A percentile compares a stretch with the other conserved stretches of the same genome.
phyloP scores from a whole-genome alignment of 2,113 vertebrate genomes.

The Phylloscopus whistleri region DNA sequence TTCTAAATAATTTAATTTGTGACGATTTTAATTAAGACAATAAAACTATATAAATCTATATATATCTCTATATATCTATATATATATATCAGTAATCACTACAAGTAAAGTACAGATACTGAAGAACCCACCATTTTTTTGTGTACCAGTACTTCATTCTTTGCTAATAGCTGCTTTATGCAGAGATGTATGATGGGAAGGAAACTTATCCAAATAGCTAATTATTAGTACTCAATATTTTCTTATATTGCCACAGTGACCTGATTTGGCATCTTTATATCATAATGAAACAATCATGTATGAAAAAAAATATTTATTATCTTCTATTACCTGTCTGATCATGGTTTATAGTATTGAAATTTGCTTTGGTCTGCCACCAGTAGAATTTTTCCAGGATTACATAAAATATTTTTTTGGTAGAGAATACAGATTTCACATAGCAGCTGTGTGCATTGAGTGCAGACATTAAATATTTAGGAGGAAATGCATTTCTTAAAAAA shows the following conservation, averaged over 20 bases:
- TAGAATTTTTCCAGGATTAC: background rate
- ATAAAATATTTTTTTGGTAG: background rate
- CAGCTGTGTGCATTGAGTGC: background rate
- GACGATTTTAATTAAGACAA: background rate
- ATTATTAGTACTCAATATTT: background rate
- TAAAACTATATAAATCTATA: background rate
- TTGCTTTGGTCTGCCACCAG: background rate
- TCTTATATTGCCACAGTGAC: background rate
- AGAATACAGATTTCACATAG: background rate
- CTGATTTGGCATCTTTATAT: background rate
- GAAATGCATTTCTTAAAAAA: background rate
- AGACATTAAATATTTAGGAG: background rate
- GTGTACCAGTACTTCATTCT: background rate
- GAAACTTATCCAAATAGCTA: background rate
- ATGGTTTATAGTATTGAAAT: background rate
- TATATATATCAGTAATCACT: background rate
- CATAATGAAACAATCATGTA: background rate
- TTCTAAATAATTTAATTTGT: background rate
- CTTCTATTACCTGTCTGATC: background rate
- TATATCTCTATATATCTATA: no score
- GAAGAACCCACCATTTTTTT: background rate
- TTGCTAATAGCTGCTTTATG: background rate
- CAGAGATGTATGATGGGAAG: background rate
- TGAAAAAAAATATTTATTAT: background rate
- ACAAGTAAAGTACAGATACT: background rate